These are phyloP conservation scores for Ptiloglossa arizonensis DNA, from an alignment of 1,140 invertebrate species.

Conservation along the genomic window DNA sequence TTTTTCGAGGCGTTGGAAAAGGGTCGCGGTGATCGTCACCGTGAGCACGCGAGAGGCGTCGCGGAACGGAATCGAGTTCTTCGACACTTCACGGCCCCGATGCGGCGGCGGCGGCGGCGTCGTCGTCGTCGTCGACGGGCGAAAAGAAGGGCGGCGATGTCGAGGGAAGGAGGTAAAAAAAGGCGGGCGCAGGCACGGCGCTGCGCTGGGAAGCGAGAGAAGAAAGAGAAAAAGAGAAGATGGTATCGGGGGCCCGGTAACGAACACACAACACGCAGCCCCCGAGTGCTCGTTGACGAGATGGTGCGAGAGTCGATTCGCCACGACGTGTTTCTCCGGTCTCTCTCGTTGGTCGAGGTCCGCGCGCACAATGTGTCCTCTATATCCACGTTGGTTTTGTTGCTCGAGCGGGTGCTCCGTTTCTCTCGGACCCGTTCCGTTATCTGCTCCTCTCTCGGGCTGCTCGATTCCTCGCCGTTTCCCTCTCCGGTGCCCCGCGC, in stretches of 20 bases:
- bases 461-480: constrained; percentile 24
- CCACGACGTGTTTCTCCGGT: constrained; percentile 59
- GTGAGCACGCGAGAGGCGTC: not conserved
- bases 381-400: constrained; percentile 66
- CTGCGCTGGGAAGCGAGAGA: constrained; percentile 29
- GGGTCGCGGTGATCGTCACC: too few species aligned
- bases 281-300: constrained; percentile 63
- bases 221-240: constrained; percentile 65
- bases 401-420: constrained; percentile 37
- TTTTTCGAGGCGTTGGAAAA: too few species aligned
- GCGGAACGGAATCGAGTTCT: constrained; percentile 30
- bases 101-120: too few species aligned
- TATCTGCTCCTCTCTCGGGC: constrained; percentile 2
- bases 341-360: constrained; percentile 37
- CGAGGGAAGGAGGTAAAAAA: constrained; percentile 47
- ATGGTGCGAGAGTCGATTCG: constrained; percentile 68
- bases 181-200: constrained; percentile 60
- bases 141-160: constrained; percentile 15
- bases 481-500: constrained; percentile 1
- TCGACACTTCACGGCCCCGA: constrained; percentile 30
- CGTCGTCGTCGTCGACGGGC: constrained; percentile 17
- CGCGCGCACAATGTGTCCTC: constrained; percentile 74
- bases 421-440: constrained; percentile 1
- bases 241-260: constrained; percentile 70
- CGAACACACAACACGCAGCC: constrained; percentile 62